Conservation (phyloP, 2,113 vertebrate genomes). For the Thomomys bottae region DNA sequence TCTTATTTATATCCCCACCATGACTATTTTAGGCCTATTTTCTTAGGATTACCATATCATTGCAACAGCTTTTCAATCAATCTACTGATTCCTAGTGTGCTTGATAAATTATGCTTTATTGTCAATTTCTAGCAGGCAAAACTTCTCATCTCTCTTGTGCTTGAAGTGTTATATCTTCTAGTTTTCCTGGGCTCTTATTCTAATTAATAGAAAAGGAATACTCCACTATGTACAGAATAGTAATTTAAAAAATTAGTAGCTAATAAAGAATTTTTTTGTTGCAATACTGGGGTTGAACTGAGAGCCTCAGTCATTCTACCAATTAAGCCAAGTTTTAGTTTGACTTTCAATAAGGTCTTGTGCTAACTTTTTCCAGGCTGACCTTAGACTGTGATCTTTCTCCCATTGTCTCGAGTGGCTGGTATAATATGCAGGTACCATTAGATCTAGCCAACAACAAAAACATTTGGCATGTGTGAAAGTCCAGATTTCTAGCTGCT, state of each 20-base stretch:
- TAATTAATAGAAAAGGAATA: neutral
- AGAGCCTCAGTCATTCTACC: no score
- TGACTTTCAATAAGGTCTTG: no score
- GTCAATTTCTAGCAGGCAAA: slow-evolving; percentile 13
- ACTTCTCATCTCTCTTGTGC: neutral
- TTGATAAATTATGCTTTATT: neutral
- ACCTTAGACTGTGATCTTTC: no score
- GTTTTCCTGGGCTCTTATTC: neutral
- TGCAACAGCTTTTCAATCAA: neutral
- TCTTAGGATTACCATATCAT: neutral
- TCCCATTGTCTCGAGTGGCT: no score
- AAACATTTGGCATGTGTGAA: neutral
- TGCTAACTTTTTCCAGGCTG: no score
- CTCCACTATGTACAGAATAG: neutral
- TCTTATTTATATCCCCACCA: neutral
- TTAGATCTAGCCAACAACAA: neutral
- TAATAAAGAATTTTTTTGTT: neutral
- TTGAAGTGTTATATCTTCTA: neutral
- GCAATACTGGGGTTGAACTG: no score
- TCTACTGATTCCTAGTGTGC: neutral
- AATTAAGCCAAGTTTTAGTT: no score
- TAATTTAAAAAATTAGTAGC: neutral
- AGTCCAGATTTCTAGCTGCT: neutral
- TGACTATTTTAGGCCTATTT: neutral
- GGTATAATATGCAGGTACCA: no score